Conservation (phyloP, 2,113 vertebrate genomes). For the Aphyosemion australe region DNA sequence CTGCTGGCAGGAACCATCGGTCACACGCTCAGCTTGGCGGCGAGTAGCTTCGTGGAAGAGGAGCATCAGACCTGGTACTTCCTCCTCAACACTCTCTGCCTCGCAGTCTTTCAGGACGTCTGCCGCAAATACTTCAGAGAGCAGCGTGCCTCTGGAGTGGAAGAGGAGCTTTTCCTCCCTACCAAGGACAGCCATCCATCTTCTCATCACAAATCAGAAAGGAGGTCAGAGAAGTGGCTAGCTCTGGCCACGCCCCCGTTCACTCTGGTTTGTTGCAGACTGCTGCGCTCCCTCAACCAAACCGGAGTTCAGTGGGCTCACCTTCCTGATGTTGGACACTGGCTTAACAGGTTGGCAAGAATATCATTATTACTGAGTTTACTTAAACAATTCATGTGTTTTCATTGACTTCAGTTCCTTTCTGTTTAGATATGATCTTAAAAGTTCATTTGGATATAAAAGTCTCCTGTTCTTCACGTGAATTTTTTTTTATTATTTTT, state of each 20-base stretch:
- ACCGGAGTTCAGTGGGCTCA: constrained; percentile 96
- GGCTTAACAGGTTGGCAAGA: constrained; percentile 91
- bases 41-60: constrained; percentile 96
- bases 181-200: constrained; percentile 43
- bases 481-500: neutral
- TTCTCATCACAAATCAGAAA: constrained; percentile 33
- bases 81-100: constrained; percentile 89
- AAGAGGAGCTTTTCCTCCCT: constrained; percentile 55
- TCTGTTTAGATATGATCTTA: neutral
- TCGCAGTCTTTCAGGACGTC: constrained; percentile 87
- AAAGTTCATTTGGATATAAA: neutral
- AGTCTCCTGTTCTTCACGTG: neutral
- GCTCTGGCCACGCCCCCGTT: constrained; percentile 85
- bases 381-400: neutral
- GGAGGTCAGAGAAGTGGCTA: constrained; percentile 82
- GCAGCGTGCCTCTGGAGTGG: constrained; percentile 34
- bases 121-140: constrained; percentile 83
- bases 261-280: constrained; percentile 87
- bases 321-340: constrained; percentile 90
- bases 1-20: constrained; percentile 86
- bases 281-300: constrained; percentile 93
- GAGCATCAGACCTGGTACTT: constrained; percentile 99
- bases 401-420: neutral
- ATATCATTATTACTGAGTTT: neutral
- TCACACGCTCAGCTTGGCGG: constrained; percentile 88